These are phyloP conservation scores for Seison nebaliae DNA, from an alignment of 1,140 invertebrate species.

Conservation along the genomic window DNA sequence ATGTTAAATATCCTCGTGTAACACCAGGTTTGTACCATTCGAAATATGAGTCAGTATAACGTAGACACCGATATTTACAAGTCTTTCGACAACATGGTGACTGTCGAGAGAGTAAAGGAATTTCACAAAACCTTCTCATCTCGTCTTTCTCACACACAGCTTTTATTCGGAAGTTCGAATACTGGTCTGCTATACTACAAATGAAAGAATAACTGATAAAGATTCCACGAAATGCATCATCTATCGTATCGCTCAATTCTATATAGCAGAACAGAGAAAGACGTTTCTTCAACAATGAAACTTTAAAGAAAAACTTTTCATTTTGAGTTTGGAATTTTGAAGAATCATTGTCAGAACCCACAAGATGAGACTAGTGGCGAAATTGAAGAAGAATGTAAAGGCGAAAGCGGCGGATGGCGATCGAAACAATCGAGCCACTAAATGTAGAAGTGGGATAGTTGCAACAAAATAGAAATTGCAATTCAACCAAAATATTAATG, in stretches of 20 bases:
- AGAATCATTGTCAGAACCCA: background rate
- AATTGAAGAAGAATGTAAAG: background rate
- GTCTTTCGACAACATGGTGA: too few relatives aligned
- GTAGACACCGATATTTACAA: too few relatives aligned
- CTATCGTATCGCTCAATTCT: constrained; percentile 30
- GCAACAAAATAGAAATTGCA: background rate
- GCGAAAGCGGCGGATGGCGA: background rate
- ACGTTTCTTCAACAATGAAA: constrained; percentile 43
- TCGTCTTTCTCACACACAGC: too few relatives aligned
- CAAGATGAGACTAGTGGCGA: background rate
- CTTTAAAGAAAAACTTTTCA: constrained; percentile 35
- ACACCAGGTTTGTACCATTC: too few relatives aligned
- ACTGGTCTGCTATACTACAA: too few relatives aligned
- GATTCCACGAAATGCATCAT: background rate
- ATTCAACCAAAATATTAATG: too few relatives aligned
- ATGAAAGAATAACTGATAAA: background rate
- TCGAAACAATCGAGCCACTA: background rate
- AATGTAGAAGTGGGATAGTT: background rate
- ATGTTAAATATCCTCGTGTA: too few relatives aligned
- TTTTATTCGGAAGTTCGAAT: too few relatives aligned
- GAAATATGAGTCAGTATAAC: too few relatives aligned
- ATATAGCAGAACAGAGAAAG: constrained; percentile 40
- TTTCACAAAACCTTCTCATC: too few relatives aligned
- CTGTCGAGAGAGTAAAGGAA: too few relatives aligned
- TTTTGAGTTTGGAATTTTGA: constrained; percentile 31